These are phyloP conservation scores for Limnephilus lunatus DNA, from an alignment of 2,888 invertebrate species.

Conservation along the genomic window DNA sequence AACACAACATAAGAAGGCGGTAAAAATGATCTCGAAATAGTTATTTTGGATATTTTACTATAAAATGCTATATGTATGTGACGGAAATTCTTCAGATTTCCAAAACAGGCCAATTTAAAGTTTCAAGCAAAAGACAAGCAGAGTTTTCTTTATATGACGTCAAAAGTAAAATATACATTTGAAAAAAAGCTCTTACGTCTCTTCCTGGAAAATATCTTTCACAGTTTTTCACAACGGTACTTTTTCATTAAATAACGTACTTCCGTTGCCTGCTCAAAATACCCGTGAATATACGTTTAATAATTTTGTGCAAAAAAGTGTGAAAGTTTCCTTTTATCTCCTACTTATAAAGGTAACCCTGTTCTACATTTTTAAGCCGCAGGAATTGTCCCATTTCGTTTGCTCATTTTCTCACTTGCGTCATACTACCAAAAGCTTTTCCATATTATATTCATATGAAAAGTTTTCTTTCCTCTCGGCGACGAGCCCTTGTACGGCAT, in stretches of 20 bases:
- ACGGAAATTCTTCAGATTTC: background rate
- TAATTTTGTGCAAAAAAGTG: background rate
- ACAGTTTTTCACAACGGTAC: background rate
- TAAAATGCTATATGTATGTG: no score
- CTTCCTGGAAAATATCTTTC: background rate
- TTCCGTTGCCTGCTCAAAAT: background rate
- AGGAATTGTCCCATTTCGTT: background rate
- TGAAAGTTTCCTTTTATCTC: background rate
- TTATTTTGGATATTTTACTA: background rate
- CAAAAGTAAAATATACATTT: background rate
- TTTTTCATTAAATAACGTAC: background rate
- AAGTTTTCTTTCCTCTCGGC: background rate
- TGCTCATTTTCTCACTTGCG: background rate
- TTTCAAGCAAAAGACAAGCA: background rate
- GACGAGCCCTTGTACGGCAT: background rate
- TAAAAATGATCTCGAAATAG: background rate
- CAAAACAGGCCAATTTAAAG: background rate
- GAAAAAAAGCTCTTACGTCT: background rate
- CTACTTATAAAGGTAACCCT: background rate
- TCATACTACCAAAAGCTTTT: background rate
- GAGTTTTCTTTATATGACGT: background rate
- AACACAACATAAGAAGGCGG: no score
- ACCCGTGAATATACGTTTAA: background rate
- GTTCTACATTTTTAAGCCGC: background rate
- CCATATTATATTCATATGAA: background rate